A percentile compares a stretch with the other conserved stretches of the same genome.
Evolutionary conservation across 2,113 vertebrate species (phyloP).

Genomic region (Festucalex cinctus): DNA sequence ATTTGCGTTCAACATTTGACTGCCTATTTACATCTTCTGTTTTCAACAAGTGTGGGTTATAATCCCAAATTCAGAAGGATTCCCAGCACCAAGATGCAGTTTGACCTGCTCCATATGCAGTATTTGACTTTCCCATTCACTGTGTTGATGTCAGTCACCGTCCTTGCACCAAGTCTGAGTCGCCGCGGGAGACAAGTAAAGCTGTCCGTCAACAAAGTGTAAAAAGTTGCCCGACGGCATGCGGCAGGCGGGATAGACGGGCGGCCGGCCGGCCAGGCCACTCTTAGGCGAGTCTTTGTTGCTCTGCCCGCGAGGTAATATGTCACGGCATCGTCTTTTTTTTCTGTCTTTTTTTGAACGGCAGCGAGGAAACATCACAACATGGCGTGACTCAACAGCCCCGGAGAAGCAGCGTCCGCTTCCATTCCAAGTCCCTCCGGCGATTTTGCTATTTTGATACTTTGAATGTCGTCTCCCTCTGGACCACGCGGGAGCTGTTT

Average conservation of each 20-base stretch:
- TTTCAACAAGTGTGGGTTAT: no score
- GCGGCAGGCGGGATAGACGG: not conserved
- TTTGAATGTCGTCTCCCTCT: conserved; percentile 48
- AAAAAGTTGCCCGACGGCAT: conserved; percentile 31
- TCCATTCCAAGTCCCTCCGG: conserved; percentile 55
- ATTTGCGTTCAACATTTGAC: no score
- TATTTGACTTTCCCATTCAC: not conserved
- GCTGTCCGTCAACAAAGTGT: conserved; percentile 43
- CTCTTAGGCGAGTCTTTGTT: conserved; percentile 52
- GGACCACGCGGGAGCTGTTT: conserved; percentile 39
- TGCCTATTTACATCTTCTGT: no score
- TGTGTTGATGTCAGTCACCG: conserved; percentile 18
- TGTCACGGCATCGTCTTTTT: conserved; percentile 51
- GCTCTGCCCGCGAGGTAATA: conserved; percentile 42
- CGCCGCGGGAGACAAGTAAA: conserved; percentile 26
- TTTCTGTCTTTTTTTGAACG: conserved; percentile 25
- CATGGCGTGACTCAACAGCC: conserved; percentile 51
- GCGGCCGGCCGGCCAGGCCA: conserved; percentile 28
- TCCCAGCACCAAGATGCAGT: not conserved
- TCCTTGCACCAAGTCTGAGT: not conserved
- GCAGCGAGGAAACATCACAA: conserved; percentile 42
- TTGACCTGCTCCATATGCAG: not conserved
- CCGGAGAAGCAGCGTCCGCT: conserved; percentile 33
- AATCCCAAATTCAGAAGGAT: no score
- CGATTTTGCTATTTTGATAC: conserved; percentile 61